phyloP scores from a whole-genome alignment of 2,797 vertebrate genomes.

The Tolypeutes matacus region DNA sequence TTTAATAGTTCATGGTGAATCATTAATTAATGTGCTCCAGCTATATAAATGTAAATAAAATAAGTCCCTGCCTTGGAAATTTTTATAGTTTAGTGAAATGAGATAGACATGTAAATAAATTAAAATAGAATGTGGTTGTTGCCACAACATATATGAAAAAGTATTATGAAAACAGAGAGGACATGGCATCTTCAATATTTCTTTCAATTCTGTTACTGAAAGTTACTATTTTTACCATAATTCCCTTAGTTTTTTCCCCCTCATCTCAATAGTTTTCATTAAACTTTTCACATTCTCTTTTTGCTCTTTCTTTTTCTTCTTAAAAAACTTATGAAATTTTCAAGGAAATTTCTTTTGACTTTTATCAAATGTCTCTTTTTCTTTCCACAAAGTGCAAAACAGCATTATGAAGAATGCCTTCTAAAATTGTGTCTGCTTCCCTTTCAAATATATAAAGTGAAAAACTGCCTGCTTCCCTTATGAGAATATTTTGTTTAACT shows the following conservation, averaged over 20 bases:
- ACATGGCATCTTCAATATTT: not conserved
- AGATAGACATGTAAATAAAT: not conserved
- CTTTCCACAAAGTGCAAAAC: constrained; percentile 19
- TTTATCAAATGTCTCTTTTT: constrained; percentile 1
- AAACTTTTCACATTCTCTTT: not conserved
- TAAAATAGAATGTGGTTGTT: not conserved
- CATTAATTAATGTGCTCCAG: not conserved
- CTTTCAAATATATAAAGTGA: constrained; percentile 39
- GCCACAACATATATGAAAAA: not conserved
- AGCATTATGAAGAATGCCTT: not conserved
- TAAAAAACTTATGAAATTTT: not conserved
- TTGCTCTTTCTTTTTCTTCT: not conserved
- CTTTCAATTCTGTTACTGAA: not conserved
- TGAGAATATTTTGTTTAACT: not conserved
- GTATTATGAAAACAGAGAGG: not conserved
- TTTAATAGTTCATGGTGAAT: not conserved
- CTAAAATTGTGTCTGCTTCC: constrained; percentile 1
- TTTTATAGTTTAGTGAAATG: not conserved
- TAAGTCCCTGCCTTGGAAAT: not conserved
- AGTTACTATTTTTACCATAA: not conserved
- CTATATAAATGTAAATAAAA: not conserved
- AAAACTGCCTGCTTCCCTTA: not conserved
- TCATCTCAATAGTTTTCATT: not conserved
- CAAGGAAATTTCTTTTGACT: not conserved
- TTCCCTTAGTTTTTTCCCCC: not conserved